Base-by-base conservation (phyloP, 2,113 vertebrate species). In the Atrichornis clamosus region DNA sequence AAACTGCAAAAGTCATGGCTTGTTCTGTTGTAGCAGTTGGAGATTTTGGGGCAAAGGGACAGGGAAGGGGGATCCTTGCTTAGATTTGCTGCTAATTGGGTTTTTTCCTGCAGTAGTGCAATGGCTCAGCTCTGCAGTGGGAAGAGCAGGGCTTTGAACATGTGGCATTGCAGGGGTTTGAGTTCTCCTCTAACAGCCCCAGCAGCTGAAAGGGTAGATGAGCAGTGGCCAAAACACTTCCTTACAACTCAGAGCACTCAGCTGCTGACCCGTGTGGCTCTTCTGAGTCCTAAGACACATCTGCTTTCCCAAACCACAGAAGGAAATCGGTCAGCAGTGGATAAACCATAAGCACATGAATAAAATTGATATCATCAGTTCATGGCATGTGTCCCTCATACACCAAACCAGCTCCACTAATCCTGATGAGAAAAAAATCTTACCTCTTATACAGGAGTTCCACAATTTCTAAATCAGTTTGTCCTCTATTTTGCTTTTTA, bases 221-320 rank as follows among this genome's bases (percentile, higher is more conserved):
- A 49, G 12, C 19, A 42, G 24, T 26, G 41, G 22, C 37, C 19
- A 32, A 46, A 88, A 75, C 0, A 9, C 9, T 65, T 32, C 41
- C 27, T 15, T 10, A 2, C 0, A 0, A 10, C 55, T 46, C 37
- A 35, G 28, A 85, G 52, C 21, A 47, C 2, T 0, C 3, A 60
- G 13, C 11, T 83, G 37, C 49, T 92, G n/a, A 39, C 33, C 49
- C 59, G 24, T 1, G 18, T 14, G 53, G 41, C 26, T 89, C 26
- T 50, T 46, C 30, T 39, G 28, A 60, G 28, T 15, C 32, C 41
- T 69, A 23, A 50, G 30, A 27, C 60, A 64, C 27, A 52, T 20
- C 35, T 50, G 42, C 32, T 11, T 19, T 16, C 7, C 59, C 42
- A 82, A 47, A 20, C 6, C 50, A 22, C 0, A n/a, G 50, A 32